These are phyloP conservation scores for Oikopleura albicans DNA, from an alignment of 23 tunicate species.

Conservation along the genomic window DNA sequence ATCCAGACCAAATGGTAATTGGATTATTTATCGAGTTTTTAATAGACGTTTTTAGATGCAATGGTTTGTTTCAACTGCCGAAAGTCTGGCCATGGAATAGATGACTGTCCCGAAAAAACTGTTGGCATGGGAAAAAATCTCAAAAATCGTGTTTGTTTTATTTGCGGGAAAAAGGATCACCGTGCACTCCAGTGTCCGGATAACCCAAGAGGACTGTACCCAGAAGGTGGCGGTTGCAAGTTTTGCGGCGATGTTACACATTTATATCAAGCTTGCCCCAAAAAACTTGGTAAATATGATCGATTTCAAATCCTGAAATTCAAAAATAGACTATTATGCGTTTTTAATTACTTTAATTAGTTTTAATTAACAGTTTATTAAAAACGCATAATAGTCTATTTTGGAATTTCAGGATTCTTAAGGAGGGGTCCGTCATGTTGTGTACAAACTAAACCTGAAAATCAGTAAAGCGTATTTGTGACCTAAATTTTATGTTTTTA, in stretches of 20 bases:
- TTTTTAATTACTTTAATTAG: neutral
- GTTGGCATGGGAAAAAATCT: slow-evolving; percentile 43
- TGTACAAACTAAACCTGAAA: too few relatives aligned
- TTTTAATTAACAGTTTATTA: neutral
- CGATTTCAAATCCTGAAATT: slow-evolving; percentile 33
- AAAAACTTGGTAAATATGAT: slow-evolving; percentile 46
- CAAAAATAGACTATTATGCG: too few relatives aligned
- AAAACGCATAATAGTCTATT: too few relatives aligned
- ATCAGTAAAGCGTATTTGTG: too few relatives aligned
- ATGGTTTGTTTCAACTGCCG: slow-evolving; percentile 89
- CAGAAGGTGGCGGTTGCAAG: slow-evolving; percentile 60
- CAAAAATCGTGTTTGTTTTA: slow-evolving; percentile 61
- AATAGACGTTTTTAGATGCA: neutral
- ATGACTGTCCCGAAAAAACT: slow-evolving; percentile 55
- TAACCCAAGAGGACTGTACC: slow-evolving; percentile 71
- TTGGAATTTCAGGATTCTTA: too few relatives aligned
- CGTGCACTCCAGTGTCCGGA: slow-evolving; percentile 61
- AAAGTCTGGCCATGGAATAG: slow-evolving; percentile 88
- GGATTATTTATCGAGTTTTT: too few relatives aligned
- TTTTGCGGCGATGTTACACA: slow-evolving; percentile 83
- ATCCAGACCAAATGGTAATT: too few relatives aligned
- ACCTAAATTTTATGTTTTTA: too few relatives aligned
- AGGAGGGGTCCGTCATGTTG: too few relatives aligned
- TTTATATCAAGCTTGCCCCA: slow-evolving; percentile 61
- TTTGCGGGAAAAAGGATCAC: slow-evolving; percentile 77